These are phyloP conservation scores for Strigamia maritima DNA, from an alignment of 2,888 invertebrate species.

Conservation along the genomic window DNA sequence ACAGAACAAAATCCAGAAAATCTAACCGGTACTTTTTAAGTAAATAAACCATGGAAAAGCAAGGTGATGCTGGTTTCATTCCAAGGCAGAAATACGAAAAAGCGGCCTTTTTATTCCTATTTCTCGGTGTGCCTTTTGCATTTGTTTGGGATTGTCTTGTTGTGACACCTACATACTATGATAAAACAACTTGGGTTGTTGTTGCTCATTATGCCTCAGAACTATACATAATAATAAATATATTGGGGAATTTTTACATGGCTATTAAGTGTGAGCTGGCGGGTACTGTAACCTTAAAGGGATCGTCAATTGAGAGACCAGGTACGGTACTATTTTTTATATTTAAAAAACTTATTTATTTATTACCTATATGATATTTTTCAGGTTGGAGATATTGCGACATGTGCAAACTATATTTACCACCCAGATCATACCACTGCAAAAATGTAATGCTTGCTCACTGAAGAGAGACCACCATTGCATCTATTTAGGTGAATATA, in stretches of 20 bases:
- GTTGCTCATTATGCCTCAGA: constrained; percentile 48
- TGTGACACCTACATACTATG: constrained; percentile 48
- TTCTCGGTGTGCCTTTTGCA: constrained; percentile 46
- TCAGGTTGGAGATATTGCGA: constrained; percentile 58
- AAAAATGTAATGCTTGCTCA: constrained; percentile 76
- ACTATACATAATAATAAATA: constrained; percentile 49
- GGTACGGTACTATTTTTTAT: no score
- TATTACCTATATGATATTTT: background rate
- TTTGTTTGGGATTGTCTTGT: constrained; percentile 49
- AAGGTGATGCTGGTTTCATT: background rate
- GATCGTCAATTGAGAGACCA: constrained; percentile 50
- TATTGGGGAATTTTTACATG: constrained; percentile 50
- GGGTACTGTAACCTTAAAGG: constrained; percentile 48
- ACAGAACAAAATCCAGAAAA: no score
- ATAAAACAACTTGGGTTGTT: constrained; percentile 39
- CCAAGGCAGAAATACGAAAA: constrained; percentile 5
- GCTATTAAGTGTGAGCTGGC: constrained; percentile 50
- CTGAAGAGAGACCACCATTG: constrained; percentile 75
- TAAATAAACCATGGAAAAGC: no score
- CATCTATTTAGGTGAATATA: constrained; percentile 53
- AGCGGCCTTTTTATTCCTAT: constrained; percentile 38
- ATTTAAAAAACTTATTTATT: background rate
- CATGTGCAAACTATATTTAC: constrained; percentile 61
- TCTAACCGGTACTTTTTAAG: no score
- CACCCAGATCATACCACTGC: constrained; percentile 75